Base-by-base conservation (phyloP, 2,797 vertebrate species). In the Betta splendens region DNA sequence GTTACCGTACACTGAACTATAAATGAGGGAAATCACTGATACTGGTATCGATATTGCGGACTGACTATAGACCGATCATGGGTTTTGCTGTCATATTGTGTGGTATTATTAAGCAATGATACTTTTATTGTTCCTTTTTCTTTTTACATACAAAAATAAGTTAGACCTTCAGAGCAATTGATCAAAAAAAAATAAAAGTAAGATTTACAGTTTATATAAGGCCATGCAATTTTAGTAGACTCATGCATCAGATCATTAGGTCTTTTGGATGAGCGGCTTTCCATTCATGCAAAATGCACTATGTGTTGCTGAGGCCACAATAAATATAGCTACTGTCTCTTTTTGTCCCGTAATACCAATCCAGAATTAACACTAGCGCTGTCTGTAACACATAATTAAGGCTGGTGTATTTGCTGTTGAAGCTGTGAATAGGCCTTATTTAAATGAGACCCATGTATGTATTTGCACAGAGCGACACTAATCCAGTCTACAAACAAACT, bases 131-230 rank as follows among this genome's bases (percentile, higher is more conserved):
- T 78, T 73, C 15, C 11, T 63, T 50, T 43, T 32, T 54, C 55
- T 48, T 60, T 64, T 90, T 88, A 86, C 80, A 73, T 92, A 91
- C 55, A 92, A 92, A 92, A 92, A 93, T 89, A 90, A 86, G 79
- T 87, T 87, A 83, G 77, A 85, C 79, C 74, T 70, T 81, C 85
- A 80, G 70, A 80, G 49, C 86, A 87, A 80, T 69, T 45, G 69
- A 84, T 79, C 65, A 56, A 72, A 58, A n/a, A 85, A 80, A 87
- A 75, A 84, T 81, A 80, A 84, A 84, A 82, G 55, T 71, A 76
- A 64, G 73, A 88, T 89, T 81, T 84, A 80, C 81, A 91, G 75
- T 72, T 87, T 76, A 62, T 84, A 82, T 85, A 92, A 91, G 87
- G 86, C 87, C 90, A 91, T 93, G 91, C 91, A 87, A 87, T 84